These are phyloP conservation scores for Amphipoea lucens DNA, from an alignment of 2,888 invertebrate genomes.

Conservation along the genomic window DNA sequence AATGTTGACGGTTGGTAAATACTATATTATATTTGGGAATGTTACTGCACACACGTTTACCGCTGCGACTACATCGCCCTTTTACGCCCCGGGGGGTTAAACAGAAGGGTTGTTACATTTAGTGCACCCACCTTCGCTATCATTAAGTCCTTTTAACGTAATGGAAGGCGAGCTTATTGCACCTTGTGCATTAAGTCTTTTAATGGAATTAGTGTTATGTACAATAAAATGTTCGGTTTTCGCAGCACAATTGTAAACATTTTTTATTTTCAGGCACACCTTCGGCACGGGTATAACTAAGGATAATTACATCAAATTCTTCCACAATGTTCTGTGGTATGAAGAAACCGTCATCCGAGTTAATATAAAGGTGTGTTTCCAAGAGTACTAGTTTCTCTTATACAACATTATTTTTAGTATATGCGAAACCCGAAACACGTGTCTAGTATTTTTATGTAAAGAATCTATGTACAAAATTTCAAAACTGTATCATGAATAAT, in stretches of 20 bases:
- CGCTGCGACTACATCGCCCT: background rate
- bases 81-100: background rate
- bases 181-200: background rate
- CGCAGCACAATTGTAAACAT: too few species aligned
- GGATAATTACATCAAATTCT: slow-evolving; percentile 87
- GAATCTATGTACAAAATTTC: too few species aligned
- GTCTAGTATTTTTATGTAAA: too few species aligned
- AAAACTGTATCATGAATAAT: too few species aligned
- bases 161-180: background rate
- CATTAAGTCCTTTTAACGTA: background rate
- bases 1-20: background rate
- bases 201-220: background rate
- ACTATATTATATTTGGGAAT: background rate
- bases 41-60: background rate
- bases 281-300: slow-evolving; percentile 45
- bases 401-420: too few species aligned
- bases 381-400: background rate
- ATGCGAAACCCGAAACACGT: too few species aligned
- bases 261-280: slow-evolving; percentile 41
- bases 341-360: slow-evolving; percentile 89
- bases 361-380: slow-evolving; percentile 68
- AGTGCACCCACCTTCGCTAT: background rate
- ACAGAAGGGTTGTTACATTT: background rate
- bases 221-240: background rate
- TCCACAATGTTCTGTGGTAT: slow-evolving; percentile 90